Conservation (phyloP, 2,888 invertebrate species). For the Polydrusus pterygomalis region DNA sequence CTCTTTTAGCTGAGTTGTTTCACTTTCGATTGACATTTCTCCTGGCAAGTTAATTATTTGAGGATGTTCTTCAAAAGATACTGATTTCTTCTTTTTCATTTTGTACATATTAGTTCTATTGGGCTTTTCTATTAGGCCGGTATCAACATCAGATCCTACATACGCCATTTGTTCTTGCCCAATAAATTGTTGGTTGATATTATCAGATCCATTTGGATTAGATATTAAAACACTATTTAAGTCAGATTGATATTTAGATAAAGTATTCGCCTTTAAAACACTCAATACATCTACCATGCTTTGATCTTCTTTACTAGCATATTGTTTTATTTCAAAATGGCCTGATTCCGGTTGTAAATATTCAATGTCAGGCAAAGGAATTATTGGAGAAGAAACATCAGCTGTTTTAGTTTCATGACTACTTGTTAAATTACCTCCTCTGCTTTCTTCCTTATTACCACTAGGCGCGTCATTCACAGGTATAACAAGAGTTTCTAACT, state of each 20-base stretch:
- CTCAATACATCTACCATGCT: constrained; percentile 53
- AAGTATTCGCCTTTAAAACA: constrained; percentile 58
- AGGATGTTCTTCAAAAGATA: constrained; percentile 67
- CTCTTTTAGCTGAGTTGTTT: constrained; percentile 39
- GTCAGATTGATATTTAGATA: constrained; percentile 58
- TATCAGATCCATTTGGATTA: constrained; percentile 31
- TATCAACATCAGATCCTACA: neutral
- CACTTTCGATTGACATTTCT: constrained; percentile 52
- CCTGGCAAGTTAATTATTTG: constrained; percentile 61
- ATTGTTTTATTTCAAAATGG: constrained; percentile 38
- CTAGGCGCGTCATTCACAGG: neutral
- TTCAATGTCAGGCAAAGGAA: constrained; percentile 52
- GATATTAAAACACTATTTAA: constrained; percentile 28
- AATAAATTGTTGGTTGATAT: constrained; percentile 57
- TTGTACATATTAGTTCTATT: constrained; percentile 55
- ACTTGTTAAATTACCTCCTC: constrained; percentile 13
- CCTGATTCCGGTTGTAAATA: constrained; percentile 53
- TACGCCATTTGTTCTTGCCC: constrained; percentile 17
- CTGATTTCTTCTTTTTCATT: constrained; percentile 65
- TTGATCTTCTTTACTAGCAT: constrained; percentile 32
- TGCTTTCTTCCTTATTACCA: neutral
- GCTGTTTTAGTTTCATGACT: neutral
- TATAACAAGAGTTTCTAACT: neutral
- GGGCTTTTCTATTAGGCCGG: constrained; percentile 21
- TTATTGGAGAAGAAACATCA: constrained; percentile 41